phyloP scores from a whole-genome alignment of 2,113 vertebrate genomes.

The Phycodurus eques region DNA sequence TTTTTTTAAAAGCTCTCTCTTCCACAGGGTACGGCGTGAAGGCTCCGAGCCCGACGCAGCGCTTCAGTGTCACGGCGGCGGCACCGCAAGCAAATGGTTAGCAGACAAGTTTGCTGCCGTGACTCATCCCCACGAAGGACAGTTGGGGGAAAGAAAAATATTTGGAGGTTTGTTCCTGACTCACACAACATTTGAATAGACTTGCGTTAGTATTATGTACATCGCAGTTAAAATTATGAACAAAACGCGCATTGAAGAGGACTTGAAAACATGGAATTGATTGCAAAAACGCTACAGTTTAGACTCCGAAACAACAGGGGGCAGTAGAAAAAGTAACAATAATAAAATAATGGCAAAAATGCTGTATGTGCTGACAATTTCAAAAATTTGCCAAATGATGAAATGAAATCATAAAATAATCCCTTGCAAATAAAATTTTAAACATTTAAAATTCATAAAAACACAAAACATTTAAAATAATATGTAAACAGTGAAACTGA shows the following conservation, averaged over 20 bases:
- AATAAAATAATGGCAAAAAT: too few relatives aligned
- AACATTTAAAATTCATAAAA: too few relatives aligned
- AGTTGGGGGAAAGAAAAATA: neutral
- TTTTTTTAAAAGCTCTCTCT: constrained; percentile 9
- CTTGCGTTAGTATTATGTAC: neutral
- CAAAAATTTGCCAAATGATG: too few relatives aligned
- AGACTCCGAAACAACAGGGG: neutral
- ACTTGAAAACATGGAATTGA: neutral
- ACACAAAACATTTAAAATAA: too few relatives aligned
- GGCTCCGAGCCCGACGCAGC: constrained; percentile 17
- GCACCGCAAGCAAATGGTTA: constrained; percentile 20
- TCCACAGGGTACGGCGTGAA: neutral
- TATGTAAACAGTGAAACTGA: too few relatives aligned
- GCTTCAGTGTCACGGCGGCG: constrained; percentile 17
- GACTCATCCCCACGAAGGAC: constrained; percentile 9
- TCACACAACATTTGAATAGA: neutral
- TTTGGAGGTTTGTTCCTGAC: constrained; percentile 1
- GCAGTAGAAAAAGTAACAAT: neutral
- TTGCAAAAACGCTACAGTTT: neutral
- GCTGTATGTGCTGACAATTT: too few relatives aligned
- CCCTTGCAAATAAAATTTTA: too few relatives aligned
- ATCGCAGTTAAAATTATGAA: neutral
- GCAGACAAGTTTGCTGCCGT: constrained; percentile 10
- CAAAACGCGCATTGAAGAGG: neutral
- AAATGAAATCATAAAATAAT: neutral